These are phyloP conservation scores for Drosophila seguyi DNA, from an alignment of 1,140 invertebrate species.

Conservation along the genomic window DNA sequence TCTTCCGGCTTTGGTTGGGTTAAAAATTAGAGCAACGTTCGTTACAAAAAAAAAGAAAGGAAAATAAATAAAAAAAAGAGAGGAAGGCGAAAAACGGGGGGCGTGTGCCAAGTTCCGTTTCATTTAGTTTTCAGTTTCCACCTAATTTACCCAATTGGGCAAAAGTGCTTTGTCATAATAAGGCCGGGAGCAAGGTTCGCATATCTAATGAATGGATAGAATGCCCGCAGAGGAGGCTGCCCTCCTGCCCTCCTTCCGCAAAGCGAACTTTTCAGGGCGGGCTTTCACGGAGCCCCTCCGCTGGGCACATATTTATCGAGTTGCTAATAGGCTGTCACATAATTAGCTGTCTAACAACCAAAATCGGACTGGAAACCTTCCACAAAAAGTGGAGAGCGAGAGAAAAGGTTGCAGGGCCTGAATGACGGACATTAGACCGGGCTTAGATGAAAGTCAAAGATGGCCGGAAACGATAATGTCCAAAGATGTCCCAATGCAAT, in stretches of 20 bases:
- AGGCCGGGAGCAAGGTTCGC: conserved; percentile 81
- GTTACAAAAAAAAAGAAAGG: conserved; percentile 1
- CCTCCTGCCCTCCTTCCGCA: conserved; percentile 19
- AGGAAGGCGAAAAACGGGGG: conserved; percentile 29
- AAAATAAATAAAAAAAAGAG: conserved; percentile 42
- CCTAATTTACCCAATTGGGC: conserved; percentile 83
- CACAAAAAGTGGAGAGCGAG: conserved; percentile 1
- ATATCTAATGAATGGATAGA: conserved; percentile 78
- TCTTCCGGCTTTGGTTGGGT: conserved; percentile 44
- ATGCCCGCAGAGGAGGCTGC: conserved; percentile 7
- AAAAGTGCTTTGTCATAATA: conserved; percentile 84
- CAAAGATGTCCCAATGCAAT: conserved; percentile 60
- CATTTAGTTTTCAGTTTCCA: conserved; percentile 84
- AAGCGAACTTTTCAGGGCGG: conserved; percentile 62
- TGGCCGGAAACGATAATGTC: conserved; percentile 69
- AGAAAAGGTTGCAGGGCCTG: conserved; percentile 49
- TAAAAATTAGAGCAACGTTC: conserved; percentile 73
- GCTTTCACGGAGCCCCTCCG: conserved; percentile 25
- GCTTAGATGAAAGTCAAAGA: conserved; percentile 74
- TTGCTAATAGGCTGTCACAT: conserved; percentile 83
- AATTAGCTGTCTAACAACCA: conserved; percentile 76
- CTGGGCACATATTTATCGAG: conserved; percentile 82
- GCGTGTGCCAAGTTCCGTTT: conserved; percentile 78
- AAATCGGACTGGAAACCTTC: conserved; percentile 49
- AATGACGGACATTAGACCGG: conserved; percentile 70